These are phyloP conservation scores for Tinea trinotella DNA, from an alignment of 2,888 invertebrate species.

Conservation along the genomic window DNA sequence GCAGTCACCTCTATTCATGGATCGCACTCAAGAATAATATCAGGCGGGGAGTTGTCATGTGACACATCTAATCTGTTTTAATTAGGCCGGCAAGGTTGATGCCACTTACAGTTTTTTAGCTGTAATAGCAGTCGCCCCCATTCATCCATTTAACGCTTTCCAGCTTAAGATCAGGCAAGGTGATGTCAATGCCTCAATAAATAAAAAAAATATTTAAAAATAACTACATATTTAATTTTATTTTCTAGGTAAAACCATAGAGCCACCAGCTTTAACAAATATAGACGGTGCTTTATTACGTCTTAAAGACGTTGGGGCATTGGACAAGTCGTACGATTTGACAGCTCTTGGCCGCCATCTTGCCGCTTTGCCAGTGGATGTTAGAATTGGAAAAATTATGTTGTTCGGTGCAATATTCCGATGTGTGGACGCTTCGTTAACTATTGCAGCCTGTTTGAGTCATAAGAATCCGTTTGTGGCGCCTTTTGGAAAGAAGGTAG, in stretches of 20 bases:
- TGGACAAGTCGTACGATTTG: slow-evolving; percentile 80
- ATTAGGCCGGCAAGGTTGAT: too few species aligned
- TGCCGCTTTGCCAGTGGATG: slow-evolving; percentile 91
- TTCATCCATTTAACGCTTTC: too few species aligned
- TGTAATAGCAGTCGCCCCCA: too few species aligned
- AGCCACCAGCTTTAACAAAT: slow-evolving; percentile 79
- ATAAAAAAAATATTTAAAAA: neutral
- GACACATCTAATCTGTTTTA: too few species aligned
- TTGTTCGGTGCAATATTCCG: slow-evolving; percentile 92
- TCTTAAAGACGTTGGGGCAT: slow-evolving; percentile 83
- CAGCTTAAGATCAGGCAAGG: too few species aligned
- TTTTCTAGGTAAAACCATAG: slow-evolving; percentile 75
- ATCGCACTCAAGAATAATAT: too few species aligned
- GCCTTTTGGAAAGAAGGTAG: slow-evolving; percentile 79
- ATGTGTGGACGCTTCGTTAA: slow-evolving; percentile 92
- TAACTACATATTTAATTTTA: neutral
- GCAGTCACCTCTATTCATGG: too few species aligned
- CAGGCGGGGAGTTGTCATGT: too few species aligned
- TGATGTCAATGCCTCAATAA: too few species aligned
- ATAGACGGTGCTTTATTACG: slow-evolving; percentile 79
- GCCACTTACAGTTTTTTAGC: too few species aligned
- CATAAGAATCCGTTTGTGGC: slow-evolving; percentile 84
- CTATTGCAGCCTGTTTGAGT: slow-evolving; percentile 88
- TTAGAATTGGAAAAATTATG: slow-evolving; percentile 92
- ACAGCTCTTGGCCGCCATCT: slow-evolving; percentile 91